These are phyloP conservation scores for Lonchura striata DNA, from an alignment of 2,113 vertebrate genomes.

Conservation along the genomic window DNA sequence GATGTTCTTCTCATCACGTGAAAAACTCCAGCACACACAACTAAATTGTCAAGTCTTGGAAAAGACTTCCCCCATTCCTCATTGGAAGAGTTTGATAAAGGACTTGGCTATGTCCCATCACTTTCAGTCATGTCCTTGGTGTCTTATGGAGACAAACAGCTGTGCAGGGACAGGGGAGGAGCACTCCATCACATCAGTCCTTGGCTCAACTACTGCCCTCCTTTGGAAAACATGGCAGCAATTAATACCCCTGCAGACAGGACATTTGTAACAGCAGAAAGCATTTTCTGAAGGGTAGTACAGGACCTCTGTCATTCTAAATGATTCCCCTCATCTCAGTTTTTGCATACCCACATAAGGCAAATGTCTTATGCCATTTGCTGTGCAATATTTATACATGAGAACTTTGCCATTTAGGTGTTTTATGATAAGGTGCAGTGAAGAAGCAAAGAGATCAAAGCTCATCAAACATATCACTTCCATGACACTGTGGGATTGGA, in stretches of 20 bases:
- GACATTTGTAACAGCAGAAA: neutral
- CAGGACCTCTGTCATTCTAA: neutral
- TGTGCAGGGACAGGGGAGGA: neutral
- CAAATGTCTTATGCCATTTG: neutral
- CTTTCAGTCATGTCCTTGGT: neutral
- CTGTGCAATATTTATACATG: rapidly evolving
- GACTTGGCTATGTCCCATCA: rapidly evolving
- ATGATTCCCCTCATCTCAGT: rapidly evolving
- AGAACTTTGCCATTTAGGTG: neutral
- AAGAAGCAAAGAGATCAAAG: neutral
- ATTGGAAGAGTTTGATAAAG: neutral
- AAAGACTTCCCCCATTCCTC: neutral
- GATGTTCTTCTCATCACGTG: neutral
- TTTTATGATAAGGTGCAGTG: neutral
- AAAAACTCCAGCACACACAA: neutral
- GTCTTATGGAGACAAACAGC: neutral
- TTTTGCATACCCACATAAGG: neutral
- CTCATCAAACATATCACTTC: neutral
- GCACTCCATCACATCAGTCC: neutral
- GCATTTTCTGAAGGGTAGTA: neutral
- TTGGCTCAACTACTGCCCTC: neutral
- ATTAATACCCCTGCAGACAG: neutral
- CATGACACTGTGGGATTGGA: neutral
- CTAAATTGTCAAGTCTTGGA: neutral
- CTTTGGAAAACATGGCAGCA: neutral